A percentile compares a stretch with the other conserved stretches of the same genome.
Conservation (phyloP, 2,888 invertebrate genomes). For the Caenorhabditis becei region DNA sequence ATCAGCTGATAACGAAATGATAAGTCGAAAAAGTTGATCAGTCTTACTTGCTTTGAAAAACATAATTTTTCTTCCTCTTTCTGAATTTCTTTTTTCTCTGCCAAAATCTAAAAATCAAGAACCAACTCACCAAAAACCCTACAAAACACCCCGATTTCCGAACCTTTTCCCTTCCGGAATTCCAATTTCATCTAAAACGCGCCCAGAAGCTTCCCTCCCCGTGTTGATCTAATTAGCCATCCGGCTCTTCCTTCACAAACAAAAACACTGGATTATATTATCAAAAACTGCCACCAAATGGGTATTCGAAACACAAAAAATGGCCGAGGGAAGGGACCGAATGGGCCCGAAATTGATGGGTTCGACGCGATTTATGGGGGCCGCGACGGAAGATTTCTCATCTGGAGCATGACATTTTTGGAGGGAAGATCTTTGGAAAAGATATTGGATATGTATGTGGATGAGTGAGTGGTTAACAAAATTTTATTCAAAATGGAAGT, state of each 20-base stretch:
- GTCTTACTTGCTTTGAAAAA: not conserved
- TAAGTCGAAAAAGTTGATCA: too few relatives aligned
- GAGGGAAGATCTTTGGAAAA: not conserved
- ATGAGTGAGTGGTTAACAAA: too few relatives aligned
- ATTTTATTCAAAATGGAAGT: too few relatives aligned
- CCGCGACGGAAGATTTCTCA: not conserved
- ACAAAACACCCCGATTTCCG: too few relatives aligned
- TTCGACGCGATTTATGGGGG: not conserved
- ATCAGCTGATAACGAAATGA: too few relatives aligned
- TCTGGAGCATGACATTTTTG: not conserved
- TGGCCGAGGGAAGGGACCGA: not conserved
- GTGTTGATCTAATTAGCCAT: slow-evolving; percentile 6
- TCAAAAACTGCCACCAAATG: slow-evolving; percentile 4
- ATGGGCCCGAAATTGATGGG: slow-evolving; percentile 3
- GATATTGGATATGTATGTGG: not conserved
- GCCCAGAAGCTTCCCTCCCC: not conserved
- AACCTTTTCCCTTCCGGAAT: not conserved
- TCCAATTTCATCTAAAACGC: not conserved
- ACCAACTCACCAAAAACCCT: too few relatives aligned
- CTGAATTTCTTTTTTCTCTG: too few relatives aligned
- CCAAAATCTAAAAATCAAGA: not conserved
- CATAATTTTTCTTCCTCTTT: not conserved
- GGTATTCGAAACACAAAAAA: not conserved
- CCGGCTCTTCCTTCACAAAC: not conserved
- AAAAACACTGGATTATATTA: slow-evolving; percentile 6